Percentiles rank a stretch among this genome's conserved stretches.
Conservation (phyloP, 2,797 vertebrate genomes). For the Adrianichthys oophorus region DNA sequence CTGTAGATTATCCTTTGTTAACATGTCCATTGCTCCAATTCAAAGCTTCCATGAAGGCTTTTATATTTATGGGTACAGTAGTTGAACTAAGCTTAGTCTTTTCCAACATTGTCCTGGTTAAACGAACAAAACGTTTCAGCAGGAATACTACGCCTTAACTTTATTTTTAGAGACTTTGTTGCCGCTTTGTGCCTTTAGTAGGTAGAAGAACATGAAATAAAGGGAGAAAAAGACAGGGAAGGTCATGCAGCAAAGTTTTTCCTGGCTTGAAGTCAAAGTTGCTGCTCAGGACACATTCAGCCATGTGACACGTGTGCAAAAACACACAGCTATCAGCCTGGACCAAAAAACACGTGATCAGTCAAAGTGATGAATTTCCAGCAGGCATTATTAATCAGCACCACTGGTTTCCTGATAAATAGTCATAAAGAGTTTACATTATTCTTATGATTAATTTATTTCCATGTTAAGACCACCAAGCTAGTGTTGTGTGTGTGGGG, state of each 20-base stretch:
- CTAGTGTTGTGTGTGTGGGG: not conserved
- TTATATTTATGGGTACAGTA: too few relatives aligned
- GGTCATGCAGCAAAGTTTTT: not conserved
- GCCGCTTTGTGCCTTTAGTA: not conserved
- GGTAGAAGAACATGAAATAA: not conserved
- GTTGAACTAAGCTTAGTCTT: too few relatives aligned
- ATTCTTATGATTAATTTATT: constrained; percentile 13
- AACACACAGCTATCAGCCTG: not conserved
- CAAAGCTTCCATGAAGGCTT: constrained; percentile 35
- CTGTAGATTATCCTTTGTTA: constrained; percentile 44
- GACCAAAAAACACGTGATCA: constrained; percentile 2
- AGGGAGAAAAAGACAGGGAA: not conserved
- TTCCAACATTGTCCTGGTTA: too few relatives aligned
- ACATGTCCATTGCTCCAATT: constrained; percentile 21
- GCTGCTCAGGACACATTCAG: not conserved
- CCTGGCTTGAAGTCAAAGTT: not conserved
- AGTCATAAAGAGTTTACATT: constrained; percentile 10
- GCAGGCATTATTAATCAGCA: constrained; percentile 9
- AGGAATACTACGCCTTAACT: too few relatives aligned
- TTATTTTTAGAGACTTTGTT: not conserved
- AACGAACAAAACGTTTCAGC: too few relatives aligned
- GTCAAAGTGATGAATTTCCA: constrained; percentile 14
- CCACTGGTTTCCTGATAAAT: constrained; percentile 4
- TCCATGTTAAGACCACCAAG: constrained; percentile 2
- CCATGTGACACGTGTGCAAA: not conserved